Conservation (phyloP, 2,797 vertebrate species). For the Lutjanus campechanus region DNA sequence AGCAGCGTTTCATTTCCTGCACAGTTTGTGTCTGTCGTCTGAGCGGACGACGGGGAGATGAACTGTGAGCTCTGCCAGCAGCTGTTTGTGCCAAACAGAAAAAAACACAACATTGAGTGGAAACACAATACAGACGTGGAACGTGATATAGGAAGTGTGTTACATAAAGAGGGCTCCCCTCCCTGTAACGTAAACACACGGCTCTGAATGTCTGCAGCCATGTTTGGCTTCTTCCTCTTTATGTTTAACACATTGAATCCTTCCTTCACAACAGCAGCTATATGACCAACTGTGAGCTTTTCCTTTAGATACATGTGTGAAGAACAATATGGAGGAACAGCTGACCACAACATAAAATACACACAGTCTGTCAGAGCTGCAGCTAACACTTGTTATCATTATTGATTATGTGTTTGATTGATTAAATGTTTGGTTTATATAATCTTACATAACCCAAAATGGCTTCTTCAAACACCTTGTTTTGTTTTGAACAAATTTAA, state of each 20-base stretch:
- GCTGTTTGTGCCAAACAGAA: slow-evolving; percentile 55
- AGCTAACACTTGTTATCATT: neutral
- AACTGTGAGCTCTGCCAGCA: slow-evolving; percentile 46
- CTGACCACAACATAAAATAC: neutral
- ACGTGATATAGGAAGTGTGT: slow-evolving; percentile 74
- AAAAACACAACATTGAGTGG: slow-evolving; percentile 39
- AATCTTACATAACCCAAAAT: neutral
- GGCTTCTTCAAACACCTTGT: neutral
- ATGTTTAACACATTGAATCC: slow-evolving; percentile 7
- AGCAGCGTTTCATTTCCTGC: slow-evolving; percentile 37
- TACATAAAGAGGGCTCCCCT: slow-evolving; percentile 65
- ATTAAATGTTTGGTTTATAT: neutral
- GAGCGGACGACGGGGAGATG: slow-evolving; percentile 7
- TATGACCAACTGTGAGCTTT: slow-evolving; percentile 8
- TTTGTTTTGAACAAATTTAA: neutral
- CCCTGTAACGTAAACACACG: slow-evolving; percentile 60
- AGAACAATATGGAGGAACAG: neutral
- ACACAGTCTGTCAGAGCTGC: neutral
- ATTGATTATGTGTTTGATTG: neutral
- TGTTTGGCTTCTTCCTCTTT: slow-evolving; percentile 27
- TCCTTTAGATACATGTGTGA: slow-evolving; percentile 12
- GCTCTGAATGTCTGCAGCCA: neutral
- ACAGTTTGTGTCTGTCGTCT: slow-evolving; percentile 12
- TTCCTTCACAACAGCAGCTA: slow-evolving; percentile 43
- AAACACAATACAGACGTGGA: slow-evolving; percentile 50